Evolutionary conservation across 2,888 invertebrate genomes (phyloP).

Genomic region (Melangyna quadrimaculata): DNA sequence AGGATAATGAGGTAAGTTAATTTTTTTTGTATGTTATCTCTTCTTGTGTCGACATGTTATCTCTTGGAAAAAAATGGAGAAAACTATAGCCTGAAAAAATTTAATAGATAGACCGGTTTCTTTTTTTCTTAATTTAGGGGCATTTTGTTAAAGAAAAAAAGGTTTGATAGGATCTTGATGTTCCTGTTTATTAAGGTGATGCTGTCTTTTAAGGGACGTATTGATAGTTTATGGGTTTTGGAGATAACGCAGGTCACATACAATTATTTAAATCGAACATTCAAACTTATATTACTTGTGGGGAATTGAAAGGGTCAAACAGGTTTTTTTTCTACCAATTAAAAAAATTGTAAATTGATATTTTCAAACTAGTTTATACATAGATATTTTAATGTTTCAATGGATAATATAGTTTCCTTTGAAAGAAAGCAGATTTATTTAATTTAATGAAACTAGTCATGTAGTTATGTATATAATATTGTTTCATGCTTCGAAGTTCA

Average conservation of each 20-base stretch:
- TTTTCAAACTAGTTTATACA: background rate
- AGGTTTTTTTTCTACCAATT: background rate
- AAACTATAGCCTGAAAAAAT: background rate
- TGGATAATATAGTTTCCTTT: too few relatives aligned
- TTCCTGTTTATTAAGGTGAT: background rate
- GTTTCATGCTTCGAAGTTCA: too few relatives aligned
- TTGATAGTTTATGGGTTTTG: background rate
- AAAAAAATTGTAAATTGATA: background rate
- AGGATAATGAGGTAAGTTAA: conserved; percentile 82
- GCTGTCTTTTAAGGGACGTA: background rate
- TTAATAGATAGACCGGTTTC: conserved; percentile 27
- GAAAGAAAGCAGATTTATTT: too few relatives aligned
- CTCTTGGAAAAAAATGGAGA: background rate
- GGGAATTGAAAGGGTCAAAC: background rate
- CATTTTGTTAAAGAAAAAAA: background rate
- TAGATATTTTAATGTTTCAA: background rate
- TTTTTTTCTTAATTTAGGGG: background rate
- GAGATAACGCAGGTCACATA: background rate
- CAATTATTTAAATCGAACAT: background rate
- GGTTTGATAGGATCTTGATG: too few relatives aligned
- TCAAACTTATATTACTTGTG: background rate
- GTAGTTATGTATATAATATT: too few relatives aligned
- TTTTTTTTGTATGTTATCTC: background rate
- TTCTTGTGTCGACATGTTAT: background rate
- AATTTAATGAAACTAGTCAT: too few relatives aligned